Evolutionary conservation across 2,888 invertebrate genomes (phyloP).

Genomic region (Silvanus unidentatus): DNA sequence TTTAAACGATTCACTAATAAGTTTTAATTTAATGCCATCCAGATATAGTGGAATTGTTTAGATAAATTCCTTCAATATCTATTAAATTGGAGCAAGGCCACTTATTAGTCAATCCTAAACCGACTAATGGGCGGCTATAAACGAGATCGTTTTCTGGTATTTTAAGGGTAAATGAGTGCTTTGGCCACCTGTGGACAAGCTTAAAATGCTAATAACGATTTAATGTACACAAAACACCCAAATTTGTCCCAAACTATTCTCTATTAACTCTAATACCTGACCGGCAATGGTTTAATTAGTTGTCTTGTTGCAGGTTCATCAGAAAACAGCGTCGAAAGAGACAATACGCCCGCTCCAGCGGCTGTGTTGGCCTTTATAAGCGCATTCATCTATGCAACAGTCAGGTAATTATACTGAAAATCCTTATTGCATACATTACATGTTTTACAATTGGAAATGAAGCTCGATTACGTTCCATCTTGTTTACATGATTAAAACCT

Average conservation of each 20-base stretch:
- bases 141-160: too few relatives aligned
- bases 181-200: too few relatives aligned
- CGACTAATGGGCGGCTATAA: too few relatives aligned
- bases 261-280: too few relatives aligned
- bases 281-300: too few relatives aligned
- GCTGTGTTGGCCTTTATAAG: slow-evolving; percentile 70
- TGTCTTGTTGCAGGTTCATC: slow-evolving; percentile 27
- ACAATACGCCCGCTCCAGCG: slow-evolving; percentile 36
- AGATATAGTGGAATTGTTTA: slow-evolving; percentile 1
- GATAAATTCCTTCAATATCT: neutral
- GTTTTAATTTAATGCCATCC: slow-evolving; percentile 1
- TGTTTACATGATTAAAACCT: slow-evolving; percentile 4
- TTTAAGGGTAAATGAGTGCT: too few relatives aligned
- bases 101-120: neutral
- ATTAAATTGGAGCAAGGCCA: neutral
- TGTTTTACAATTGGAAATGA: slow-evolving; percentile 3
- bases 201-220: too few relatives aligned
- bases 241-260: too few relatives aligned
- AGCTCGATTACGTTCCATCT: slow-evolving; percentile 6
- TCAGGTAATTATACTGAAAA: too few relatives aligned
- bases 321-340: slow-evolving; percentile 33
- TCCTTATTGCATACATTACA: neutral
- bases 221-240: too few relatives aligned
- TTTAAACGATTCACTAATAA: neutral
- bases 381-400: slow-evolving; percentile 77